Percentiles rank a stretch among this genome's conserved stretches.
phyloP scores from a whole-genome alignment of 2,888 invertebrate species.

The Cantharis lateralis region DNA sequence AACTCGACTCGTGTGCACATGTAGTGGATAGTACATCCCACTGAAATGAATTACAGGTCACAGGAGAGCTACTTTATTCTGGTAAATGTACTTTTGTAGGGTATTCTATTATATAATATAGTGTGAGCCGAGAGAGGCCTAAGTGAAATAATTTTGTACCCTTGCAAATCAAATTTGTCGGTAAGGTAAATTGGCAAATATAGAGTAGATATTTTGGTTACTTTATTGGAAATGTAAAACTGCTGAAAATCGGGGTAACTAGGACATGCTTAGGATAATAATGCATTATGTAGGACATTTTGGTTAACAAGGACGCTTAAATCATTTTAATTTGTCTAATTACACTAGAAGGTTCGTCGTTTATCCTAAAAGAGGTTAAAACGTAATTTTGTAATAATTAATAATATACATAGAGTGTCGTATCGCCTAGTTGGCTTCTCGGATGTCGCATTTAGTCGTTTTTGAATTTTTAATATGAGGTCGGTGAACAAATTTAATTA shows the following conservation, averaged over 20 bases:
- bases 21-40: conserved; percentile 13
- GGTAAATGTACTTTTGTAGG: conserved; percentile 20
- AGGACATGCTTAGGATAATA: background rate
- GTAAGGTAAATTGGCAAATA: background rate
- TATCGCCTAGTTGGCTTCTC: no score
- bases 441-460: no score
- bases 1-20: conserved; percentile 2
- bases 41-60: conserved; percentile 23
- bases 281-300: background rate
- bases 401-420: no score
- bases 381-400: no score
- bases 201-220: background rate
- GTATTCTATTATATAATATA: conserved; percentile 1
- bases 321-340: background rate
- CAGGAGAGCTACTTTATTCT: conserved; percentile 21
- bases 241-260: background rate
- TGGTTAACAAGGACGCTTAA: background rate
- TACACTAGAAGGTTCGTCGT: no score
- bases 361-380: no score
- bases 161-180: conserved; percentile 20
- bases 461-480: no score
- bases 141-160: conserved; percentile 15
- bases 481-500: no score
- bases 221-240: background rate
- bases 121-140: conserved; percentile 8